Conservation (phyloP, 64 coral and sea anemone genomes). For the Astreopora myriophthalma region DNA sequence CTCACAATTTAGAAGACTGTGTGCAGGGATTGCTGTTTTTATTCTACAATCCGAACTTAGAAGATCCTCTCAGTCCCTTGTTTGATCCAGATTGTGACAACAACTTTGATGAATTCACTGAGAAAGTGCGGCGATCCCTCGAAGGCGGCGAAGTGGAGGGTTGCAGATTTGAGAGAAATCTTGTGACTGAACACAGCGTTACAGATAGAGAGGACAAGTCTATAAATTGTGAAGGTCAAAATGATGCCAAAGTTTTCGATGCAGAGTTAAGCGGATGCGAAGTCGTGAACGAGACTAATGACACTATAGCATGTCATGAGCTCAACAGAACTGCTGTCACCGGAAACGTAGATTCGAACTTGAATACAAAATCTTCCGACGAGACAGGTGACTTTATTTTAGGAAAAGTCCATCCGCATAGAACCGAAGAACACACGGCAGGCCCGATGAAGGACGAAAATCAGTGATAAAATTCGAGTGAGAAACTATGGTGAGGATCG, state of each 20-base stretch:
- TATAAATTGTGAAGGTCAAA: background rate
- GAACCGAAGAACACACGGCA: background rate
- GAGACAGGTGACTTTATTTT: background rate
- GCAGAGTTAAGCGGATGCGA: background rate
- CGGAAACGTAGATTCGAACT: background rate
- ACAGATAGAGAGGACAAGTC: background rate
- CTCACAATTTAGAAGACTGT: slow-evolving; percentile 82
- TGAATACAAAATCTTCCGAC: background rate
- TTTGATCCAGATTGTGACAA: slow-evolving; percentile 53
- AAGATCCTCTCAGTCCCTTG: slow-evolving; percentile 77
- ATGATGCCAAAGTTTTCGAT: background rate
- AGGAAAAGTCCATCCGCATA: slow-evolving; percentile 13
- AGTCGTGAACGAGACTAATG: background rate
- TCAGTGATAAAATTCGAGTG: background rate
- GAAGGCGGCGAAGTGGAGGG: slow-evolving; percentile 72
- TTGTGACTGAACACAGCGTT: background rate
- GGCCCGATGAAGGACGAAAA: background rate
- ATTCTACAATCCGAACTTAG: slow-evolving; percentile 84
- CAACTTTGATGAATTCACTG: slow-evolving; percentile 31
- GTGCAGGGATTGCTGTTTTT: slow-evolving; percentile 84
- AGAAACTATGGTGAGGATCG: too few relatives aligned
- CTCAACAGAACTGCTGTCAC: background rate
- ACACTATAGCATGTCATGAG: background rate
- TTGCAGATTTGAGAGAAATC: slow-evolving; percentile 55
- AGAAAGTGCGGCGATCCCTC: slow-evolving; percentile 68